Conservation (phyloP, 2,113 vertebrate genomes). For the Noctilio leporinus region DNA sequence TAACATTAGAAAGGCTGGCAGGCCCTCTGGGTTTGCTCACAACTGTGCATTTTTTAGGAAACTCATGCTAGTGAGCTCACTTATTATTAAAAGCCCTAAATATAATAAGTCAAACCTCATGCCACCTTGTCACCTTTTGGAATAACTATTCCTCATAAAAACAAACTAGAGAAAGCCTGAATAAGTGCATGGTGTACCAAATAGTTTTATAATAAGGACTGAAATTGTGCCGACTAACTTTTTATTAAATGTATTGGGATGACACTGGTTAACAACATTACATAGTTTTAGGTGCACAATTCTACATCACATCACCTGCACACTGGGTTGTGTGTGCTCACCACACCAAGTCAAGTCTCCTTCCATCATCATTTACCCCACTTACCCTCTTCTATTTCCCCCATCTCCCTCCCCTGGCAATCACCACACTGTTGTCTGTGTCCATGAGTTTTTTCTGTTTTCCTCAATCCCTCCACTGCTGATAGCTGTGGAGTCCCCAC, state of each 20-base stretch:
- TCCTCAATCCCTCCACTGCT: no score
- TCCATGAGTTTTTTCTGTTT: no score
- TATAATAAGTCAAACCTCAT: slow-evolving; percentile 62
- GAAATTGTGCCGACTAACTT: not conserved
- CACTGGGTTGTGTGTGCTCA: no score
- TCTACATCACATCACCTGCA: no score
- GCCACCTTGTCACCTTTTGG: slow-evolving; percentile 51
- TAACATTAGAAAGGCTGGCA: slow-evolving; percentile 66
- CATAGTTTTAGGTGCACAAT: no score
- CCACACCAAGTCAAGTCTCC: no score
- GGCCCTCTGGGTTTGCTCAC: slow-evolving; percentile 57
- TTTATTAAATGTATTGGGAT: not conserved
- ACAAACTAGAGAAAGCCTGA: slow-evolving; percentile 13
- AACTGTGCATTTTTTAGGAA: slow-evolving; percentile 24
- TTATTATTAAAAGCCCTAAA: slow-evolving; percentile 40
- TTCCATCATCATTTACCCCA: no score
- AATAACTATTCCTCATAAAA: slow-evolving; percentile 44
- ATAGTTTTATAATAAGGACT: slow-evolving; percentile 17
- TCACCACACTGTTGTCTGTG: no score
- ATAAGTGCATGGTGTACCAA: not conserved
- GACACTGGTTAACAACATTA: no score
- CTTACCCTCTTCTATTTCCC: no score
- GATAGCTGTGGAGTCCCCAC: no score
- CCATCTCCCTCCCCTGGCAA: no score
- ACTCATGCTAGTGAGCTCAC: not conserved